These are phyloP conservation scores for Epirrita christyi DNA, from an alignment of 2,888 invertebrate genomes.

Conservation along the genomic window DNA sequence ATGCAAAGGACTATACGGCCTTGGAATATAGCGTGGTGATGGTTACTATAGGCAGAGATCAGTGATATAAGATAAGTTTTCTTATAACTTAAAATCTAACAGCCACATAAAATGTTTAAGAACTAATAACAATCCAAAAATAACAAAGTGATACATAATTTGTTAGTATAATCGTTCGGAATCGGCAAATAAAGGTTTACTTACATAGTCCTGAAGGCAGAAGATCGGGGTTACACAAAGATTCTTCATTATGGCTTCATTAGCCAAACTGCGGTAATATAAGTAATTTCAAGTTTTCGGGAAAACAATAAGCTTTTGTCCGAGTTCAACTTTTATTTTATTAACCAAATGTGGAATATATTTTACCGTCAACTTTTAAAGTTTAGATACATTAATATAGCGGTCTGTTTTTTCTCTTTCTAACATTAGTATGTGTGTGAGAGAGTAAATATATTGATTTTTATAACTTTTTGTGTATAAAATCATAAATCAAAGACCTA, in stretches of 20 bases:
- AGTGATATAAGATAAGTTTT: conserved; percentile 15
- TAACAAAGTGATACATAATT: background rate
- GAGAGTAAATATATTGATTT: background rate
- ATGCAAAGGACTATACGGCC: too few relatives aligned
- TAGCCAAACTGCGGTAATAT: too few relatives aligned
- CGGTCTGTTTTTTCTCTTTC: background rate
- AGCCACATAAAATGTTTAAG: conserved; percentile 24
- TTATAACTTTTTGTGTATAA: background rate
- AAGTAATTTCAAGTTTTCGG: background rate
- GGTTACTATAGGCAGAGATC: conserved; percentile 27
- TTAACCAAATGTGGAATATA: background rate
- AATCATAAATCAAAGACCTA: conserved; percentile 8
- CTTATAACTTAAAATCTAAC: conserved; percentile 32
- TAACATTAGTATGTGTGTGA: background rate
- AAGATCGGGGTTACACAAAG: too few relatives aligned
- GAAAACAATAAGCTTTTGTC: conserved; percentile 6
- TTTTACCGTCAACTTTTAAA: background rate
- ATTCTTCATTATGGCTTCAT: too few relatives aligned
- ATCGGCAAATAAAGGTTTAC: too few relatives aligned
- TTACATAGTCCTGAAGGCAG: too few relatives aligned
- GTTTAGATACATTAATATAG: background rate
- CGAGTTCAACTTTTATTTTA: background rate
- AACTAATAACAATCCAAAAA: conserved; percentile 34
- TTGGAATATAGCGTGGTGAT: conserved; percentile 8
- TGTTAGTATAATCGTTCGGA: too few relatives aligned